These are phyloP conservation scores for Coelopa pilipes DNA, from an alignment of 2,888 invertebrate species.

Conservation along the genomic window DNA sequence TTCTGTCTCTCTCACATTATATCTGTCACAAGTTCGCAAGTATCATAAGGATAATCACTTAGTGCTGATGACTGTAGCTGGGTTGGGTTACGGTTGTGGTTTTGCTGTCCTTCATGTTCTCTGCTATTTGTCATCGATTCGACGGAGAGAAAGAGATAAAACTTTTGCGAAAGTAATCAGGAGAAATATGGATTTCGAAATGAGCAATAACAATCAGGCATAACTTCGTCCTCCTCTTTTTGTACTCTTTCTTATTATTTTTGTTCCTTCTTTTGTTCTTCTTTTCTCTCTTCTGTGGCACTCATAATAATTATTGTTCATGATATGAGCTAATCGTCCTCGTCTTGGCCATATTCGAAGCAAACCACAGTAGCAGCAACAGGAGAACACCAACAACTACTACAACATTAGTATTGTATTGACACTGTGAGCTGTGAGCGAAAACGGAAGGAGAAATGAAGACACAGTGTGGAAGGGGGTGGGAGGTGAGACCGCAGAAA, in stretches of 20 bases:
- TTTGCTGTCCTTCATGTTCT: no score
- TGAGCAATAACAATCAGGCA: constrained; percentile 39
- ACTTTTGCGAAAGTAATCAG: constrained; percentile 21
- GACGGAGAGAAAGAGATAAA: constrained; percentile 3
- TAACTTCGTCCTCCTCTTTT: constrained; percentile 22
- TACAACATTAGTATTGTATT: no score
- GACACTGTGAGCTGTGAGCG: not conserved
- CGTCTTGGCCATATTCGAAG: no score
- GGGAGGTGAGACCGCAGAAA: not conserved
- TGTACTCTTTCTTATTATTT: no score
- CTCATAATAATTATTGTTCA: constrained; percentile 39
- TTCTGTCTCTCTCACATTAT: no score
- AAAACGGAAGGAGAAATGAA: not conserved
- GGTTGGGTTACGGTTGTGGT: not conserved
- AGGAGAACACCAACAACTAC: not conserved
- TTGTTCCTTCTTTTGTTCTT: no score
- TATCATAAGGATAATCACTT: constrained; percentile 60
- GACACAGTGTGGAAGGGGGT: not conserved
- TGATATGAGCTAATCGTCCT: not conserved
- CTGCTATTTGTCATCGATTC: no score
- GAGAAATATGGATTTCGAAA: constrained; percentile 1
- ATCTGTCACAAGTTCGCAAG: not conserved
- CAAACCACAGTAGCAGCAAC: not conserved
- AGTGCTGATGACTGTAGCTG: constrained; percentile 43
- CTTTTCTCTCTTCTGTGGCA: constrained; percentile 24